Conservation (phyloP, 2,888 invertebrate species). For the Mythimna loreyi region DNA sequence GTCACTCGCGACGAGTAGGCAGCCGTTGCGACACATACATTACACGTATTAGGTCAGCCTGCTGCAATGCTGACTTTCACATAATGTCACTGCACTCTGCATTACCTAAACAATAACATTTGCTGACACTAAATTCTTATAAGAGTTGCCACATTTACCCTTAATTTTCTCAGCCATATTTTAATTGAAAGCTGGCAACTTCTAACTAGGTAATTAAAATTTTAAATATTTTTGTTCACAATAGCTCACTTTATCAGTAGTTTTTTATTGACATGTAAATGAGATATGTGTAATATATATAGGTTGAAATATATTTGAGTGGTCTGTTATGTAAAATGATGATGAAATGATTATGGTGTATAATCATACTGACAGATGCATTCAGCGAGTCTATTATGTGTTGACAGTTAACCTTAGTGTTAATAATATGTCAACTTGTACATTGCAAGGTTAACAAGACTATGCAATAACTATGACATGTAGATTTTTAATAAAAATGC, state of each 20-base stretch:
- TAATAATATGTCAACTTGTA: conserved; percentile 17
- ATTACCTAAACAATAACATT: conserved; percentile 65
- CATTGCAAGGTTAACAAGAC: conserved; percentile 45
- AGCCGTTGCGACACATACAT: conserved; percentile 73
- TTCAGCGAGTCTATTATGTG: conserved; percentile 9
- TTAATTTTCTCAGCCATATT: conserved; percentile 10
- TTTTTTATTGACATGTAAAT: conserved; percentile 27
- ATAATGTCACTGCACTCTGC: conserved; percentile 67
- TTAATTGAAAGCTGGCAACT: conserved; percentile 72
- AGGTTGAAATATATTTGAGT: conserved; percentile 19
- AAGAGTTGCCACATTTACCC: conserved; percentile 71
- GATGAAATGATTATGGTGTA: conserved; percentile 22
- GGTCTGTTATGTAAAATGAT: conserved; percentile 33
- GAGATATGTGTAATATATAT: conserved; percentile 30
- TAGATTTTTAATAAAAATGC: conserved; percentile 12
- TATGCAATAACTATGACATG: conserved; percentile 7
- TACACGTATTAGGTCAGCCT: conserved; percentile 74
- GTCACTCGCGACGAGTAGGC: conserved; percentile 56
- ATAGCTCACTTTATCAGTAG: conserved; percentile 32
- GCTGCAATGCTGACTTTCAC: conserved; percentile 80
- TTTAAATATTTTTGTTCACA: conserved; percentile 17
- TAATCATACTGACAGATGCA: conserved; percentile 21
- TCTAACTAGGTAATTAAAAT: conserved; percentile 50
- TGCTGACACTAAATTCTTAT: conserved; percentile 68
- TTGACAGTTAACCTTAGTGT: conserved; percentile 33